Conservation (phyloP, 1,140 invertebrate species). For the Galendromus occidentalis region DNA sequence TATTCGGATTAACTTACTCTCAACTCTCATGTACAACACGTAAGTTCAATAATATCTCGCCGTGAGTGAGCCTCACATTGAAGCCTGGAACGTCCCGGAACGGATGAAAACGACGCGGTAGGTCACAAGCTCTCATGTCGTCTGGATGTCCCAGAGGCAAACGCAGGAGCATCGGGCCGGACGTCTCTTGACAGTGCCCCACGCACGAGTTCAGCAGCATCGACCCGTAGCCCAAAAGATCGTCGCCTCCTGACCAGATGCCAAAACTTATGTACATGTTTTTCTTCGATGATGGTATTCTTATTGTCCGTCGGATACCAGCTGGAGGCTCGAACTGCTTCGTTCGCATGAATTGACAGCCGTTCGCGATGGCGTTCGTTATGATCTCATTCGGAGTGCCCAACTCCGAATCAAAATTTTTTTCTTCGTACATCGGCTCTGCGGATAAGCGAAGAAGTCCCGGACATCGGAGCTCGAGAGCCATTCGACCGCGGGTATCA, state of each 20-base stretch:
- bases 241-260: background rate
- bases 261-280: background rate
- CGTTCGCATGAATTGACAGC: background rate
- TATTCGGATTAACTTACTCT: no score
- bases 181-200: background rate
- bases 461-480: background rate
- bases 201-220: background rate
- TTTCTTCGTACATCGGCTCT: background rate
- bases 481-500: background rate
- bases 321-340: background rate
- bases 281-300: background rate
- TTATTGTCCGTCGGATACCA: background rate
- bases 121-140: background rate
- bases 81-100: background rate
- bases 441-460: background rate
- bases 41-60: background rate
- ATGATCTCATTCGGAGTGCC: background rate
- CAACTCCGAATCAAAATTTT: background rate
- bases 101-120: background rate
- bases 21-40: background rate
- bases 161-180: background rate
- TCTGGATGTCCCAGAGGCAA: background rate
- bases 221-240: background rate
- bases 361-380: background rate
- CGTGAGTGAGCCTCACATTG: background rate